These are phyloP conservation scores for Paradoxurus hermaphroditus DNA, from an alignment of 2,113 vertebrate species.

Conservation along the genomic window DNA sequence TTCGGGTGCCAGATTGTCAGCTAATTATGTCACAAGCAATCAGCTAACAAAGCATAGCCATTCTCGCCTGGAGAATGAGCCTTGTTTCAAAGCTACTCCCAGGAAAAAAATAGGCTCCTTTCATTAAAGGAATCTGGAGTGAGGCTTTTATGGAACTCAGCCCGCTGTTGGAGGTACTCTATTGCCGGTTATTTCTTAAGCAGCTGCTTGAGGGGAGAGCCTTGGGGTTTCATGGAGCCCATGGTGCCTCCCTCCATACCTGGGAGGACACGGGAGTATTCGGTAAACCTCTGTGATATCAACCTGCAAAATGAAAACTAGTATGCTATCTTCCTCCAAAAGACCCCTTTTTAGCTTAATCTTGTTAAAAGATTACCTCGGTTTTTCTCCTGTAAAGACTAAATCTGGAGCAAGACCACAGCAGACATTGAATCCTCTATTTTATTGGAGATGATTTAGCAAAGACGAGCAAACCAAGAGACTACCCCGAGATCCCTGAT, in stretches of 20 bases:
- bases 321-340: background rate
- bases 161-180: background rate
- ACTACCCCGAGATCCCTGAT: background rate
- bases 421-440: background rate
- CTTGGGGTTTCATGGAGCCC: background rate
- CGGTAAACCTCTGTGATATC: background rate
- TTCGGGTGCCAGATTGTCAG: slow-evolving; percentile 59
- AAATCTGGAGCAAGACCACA: background rate
- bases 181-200: background rate
- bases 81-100: slow-evolving; percentile 45
- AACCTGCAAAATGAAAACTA: background rate
- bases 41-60: slow-evolving; percentile 54
- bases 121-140: slow-evolving; percentile 16
- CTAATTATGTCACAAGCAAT: slow-evolving; percentile 69
- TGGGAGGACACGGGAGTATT: background rate
- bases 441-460: background rate
- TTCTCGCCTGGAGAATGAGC: slow-evolving; percentile 44
- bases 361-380: background rate
- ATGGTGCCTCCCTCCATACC: fast-evolving
- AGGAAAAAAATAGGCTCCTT: background rate
- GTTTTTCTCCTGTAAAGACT: background rate
- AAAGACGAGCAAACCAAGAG: background rate
- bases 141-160: slow-evolving; percentile 8
- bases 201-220: background rate
- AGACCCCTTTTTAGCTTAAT: background rate